Percentiles rank a stretch among this genome's conserved stretches.
Evolutionary conservation across 2,888 invertebrate species (phyloP).

Genomic region (Parnassius apollo): DNA sequence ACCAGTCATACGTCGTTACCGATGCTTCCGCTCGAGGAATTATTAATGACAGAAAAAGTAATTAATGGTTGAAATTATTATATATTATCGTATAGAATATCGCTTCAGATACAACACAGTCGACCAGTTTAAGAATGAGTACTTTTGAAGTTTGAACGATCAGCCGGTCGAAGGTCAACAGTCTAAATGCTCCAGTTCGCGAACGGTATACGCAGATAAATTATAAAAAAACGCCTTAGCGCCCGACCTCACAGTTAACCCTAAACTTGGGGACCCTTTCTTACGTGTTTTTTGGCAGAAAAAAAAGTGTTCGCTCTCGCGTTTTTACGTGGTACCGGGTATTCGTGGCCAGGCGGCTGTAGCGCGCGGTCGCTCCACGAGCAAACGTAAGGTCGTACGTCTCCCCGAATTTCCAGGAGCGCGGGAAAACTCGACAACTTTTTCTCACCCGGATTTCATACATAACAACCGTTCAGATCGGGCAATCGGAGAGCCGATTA

Average conservation of each 20-base stretch:
- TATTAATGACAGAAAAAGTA: conserved; percentile 22
- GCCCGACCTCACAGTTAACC: conserved; percentile 70
- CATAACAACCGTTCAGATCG: conserved; percentile 39
- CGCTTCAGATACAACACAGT: conserved; percentile 1
- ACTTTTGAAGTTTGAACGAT: conserved; percentile 14
- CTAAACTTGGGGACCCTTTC: conserved; percentile 68
- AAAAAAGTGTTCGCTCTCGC: conserved; percentile 56
- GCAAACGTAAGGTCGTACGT: conserved; percentile 37
- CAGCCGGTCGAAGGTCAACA: conserved; percentile 27
- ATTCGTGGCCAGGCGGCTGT: conserved; percentile 73
- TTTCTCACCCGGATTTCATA: conserved; percentile 38
- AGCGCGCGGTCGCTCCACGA: conserved; percentile 65
- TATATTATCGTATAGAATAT: conserved; percentile 6
- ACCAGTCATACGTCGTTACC: conserved; percentile 18
- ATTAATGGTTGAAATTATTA: conserved; percentile 11
- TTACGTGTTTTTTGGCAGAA: conserved; percentile 69
- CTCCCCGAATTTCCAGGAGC: conserved; percentile 56
- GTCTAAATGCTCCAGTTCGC: conserved; percentile 22
- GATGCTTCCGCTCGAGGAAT: conserved; percentile 21
- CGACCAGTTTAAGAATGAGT: background rate
- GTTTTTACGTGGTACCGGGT: conserved; percentile 52
- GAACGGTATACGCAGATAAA: conserved; percentile 19
- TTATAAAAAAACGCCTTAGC: conserved; percentile 27
- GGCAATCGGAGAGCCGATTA: conserved; percentile 46
- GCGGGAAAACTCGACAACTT: conserved; percentile 68